phyloP scores from a whole-genome alignment of 2,113 vertebrate species.

The Agapornis roseicollis region DNA sequence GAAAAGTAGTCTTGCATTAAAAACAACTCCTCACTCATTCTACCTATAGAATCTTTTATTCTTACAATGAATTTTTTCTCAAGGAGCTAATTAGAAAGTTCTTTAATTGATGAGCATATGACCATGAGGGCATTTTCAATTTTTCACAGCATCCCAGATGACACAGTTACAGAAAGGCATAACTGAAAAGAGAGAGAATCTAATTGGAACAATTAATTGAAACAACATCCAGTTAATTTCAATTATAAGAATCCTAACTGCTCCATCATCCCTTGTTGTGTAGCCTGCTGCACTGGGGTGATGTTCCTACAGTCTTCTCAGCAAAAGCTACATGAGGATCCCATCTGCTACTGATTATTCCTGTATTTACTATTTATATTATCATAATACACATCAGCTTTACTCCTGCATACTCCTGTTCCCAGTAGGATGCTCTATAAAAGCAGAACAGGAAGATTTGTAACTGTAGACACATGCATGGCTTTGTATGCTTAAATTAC shows the following conservation, averaged over 20 bases:
- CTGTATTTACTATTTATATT: constrained; percentile 30
- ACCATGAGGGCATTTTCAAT: constrained; percentile 68
- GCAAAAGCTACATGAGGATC: background rate
- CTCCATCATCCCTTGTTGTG: background rate
- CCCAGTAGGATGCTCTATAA: background rate
- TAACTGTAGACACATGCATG: background rate
- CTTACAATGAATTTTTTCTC: constrained; percentile 16
- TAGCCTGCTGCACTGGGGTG: background rate
- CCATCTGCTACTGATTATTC: background rate
- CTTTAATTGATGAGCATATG: constrained; percentile 71
- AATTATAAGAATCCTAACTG: constrained; percentile 22
- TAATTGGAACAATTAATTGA: constrained; percentile 81
- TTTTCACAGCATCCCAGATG: constrained; percentile 70
- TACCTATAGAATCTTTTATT: background rate
- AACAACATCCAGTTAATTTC: constrained; percentile 74
- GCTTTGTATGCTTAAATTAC: background rate
- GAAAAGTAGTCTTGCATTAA: background rate
- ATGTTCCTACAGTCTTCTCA: background rate
- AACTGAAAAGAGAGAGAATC: constrained; percentile 53
- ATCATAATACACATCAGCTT: background rate
- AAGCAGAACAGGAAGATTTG: background rate
- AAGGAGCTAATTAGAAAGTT: constrained; percentile 67
- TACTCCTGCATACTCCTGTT: background rate
- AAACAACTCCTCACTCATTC: background rate
- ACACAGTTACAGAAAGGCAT: constrained; percentile 49